Percentiles rank a stretch among this genome's conserved stretches.
Evolutionary conservation across 2,888 invertebrate species (phyloP).

Genomic region (Synergus laeviventris): DNA sequence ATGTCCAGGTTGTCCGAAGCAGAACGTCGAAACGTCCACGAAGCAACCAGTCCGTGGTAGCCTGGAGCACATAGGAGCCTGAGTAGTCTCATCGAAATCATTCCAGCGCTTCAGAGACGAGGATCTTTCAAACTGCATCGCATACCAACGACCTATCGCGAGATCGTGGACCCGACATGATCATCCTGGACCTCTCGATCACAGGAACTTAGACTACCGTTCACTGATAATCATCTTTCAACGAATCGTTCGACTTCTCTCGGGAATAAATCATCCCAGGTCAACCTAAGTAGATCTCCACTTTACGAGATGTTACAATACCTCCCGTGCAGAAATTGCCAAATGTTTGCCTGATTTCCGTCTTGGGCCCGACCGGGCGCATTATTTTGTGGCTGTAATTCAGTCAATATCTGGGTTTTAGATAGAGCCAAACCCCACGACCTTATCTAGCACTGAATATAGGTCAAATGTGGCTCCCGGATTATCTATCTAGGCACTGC

Average conservation of each 20-base stretch:
- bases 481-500: too few relatives aligned
- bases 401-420: too few relatives aligned
- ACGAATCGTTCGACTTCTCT: constrained; percentile 18
- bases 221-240: constrained; percentile 13
- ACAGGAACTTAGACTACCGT: constrained; percentile 30
- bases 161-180: constrained; percentile 33
- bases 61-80: constrained; percentile 48
- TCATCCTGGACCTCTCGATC: constrained; percentile 30
- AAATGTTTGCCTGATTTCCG: too few relatives aligned
- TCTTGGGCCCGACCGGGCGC: too few relatives aligned
- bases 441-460: too few relatives aligned
- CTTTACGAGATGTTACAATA: not conserved
- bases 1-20: constrained; percentile 13
- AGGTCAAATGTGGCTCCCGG: too few relatives aligned
- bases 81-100: constrained; percentile 45
- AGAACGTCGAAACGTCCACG: constrained; percentile 50
- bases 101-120: constrained; percentile 42
- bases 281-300: not conserved
- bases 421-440: too few relatives aligned
- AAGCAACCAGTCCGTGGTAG: constrained; percentile 53
- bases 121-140: constrained; percentile 46
- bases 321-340: too few relatives aligned
- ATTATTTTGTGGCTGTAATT: too few relatives aligned
- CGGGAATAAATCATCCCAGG: constrained; percentile 16
- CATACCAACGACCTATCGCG: constrained; percentile 42